Conservation (phyloP, 2,113 vertebrate species). For the Serilophus lunatus region DNA sequence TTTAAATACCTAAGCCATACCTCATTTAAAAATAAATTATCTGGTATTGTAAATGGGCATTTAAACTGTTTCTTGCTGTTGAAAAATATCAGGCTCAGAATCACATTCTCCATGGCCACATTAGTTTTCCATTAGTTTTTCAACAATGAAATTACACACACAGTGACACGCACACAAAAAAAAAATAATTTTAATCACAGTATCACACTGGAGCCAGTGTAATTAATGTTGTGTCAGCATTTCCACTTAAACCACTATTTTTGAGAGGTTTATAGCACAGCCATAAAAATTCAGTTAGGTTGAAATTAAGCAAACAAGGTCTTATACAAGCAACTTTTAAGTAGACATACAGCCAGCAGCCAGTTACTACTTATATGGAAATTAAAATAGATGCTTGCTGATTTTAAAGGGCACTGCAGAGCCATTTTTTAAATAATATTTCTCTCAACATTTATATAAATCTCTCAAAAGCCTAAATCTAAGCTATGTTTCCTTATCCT, state of each 20-base stretch:
- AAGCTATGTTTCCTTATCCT: constrained; percentile 15
- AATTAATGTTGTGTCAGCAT: constrained; percentile 77
- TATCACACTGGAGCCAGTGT: constrained; percentile 72
- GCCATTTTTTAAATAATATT: constrained; percentile 54
- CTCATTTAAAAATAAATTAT: constrained; percentile 61
- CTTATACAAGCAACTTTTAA: constrained; percentile 63
- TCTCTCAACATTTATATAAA: constrained; percentile 59
- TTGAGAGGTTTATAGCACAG: constrained; percentile 68
- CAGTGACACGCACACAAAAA: constrained; percentile 35
- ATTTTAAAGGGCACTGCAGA: constrained; percentile 61
- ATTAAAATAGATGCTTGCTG: constrained; percentile 53
- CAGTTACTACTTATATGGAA: constrained; percentile 59
- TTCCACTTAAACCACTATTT: constrained; percentile 73
- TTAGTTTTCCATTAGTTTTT: constrained; percentile 74
- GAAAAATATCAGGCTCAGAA: constrained; percentile 51
- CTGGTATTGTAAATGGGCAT: constrained; percentile 53
- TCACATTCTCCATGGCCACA: constrained; percentile 76
- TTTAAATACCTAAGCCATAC: constrained; percentile 52
- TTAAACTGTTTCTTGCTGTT: constrained; percentile 14
- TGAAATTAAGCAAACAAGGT: constrained; percentile 76
- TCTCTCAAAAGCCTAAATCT: constrained; percentile 36
- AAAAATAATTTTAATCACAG: constrained; percentile 72
- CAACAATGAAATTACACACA: constrained; percentile 71
- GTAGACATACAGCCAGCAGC: constrained; percentile 50
- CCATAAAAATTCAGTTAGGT: constrained; percentile 74